phyloP scores from a whole-genome alignment of 30 jellyfish, hydroid and myxozoan genomes.

The Sanderia malayensis region DNA sequence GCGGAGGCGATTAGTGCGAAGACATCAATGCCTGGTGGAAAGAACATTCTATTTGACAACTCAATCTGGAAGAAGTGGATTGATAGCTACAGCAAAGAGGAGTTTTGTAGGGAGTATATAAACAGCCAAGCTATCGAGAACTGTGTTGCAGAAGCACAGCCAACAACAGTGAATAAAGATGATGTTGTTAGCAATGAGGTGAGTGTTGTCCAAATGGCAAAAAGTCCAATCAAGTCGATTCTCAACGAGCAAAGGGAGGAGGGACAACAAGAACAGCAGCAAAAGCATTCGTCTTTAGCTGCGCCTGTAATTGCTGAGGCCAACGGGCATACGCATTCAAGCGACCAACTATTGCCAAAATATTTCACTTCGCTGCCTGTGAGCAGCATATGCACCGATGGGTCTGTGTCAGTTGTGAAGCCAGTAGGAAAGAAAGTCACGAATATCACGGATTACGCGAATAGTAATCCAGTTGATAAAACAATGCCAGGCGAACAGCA shows the following conservation, averaged over 20 bases:
- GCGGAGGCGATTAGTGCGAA: neutral
- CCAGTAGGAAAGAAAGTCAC: neutral
- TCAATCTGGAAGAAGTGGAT: neutral
- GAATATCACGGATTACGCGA: neutral
- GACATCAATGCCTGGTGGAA: neutral
- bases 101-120: conserved; percentile 4
- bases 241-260: no score
- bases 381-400: neutral
- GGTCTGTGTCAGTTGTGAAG: neutral
- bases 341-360: no score
- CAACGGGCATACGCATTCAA: neutral
- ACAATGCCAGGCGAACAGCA: neutral
- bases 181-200: neutral
- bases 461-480: neutral
- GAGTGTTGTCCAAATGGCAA: neutral
- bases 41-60: neutral
- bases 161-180: neutral
- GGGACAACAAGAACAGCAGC: neutral
- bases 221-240: neutral
- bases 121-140: neutral
- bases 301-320: neutral
- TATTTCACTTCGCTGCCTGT: neutral
- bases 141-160: neutral
- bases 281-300: neutral
- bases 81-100: conserved; percentile 7